These are phyloP conservation scores for Standfussiana lucernea DNA, from an alignment of 2,888 invertebrate species.

Conservation along the genomic window DNA sequence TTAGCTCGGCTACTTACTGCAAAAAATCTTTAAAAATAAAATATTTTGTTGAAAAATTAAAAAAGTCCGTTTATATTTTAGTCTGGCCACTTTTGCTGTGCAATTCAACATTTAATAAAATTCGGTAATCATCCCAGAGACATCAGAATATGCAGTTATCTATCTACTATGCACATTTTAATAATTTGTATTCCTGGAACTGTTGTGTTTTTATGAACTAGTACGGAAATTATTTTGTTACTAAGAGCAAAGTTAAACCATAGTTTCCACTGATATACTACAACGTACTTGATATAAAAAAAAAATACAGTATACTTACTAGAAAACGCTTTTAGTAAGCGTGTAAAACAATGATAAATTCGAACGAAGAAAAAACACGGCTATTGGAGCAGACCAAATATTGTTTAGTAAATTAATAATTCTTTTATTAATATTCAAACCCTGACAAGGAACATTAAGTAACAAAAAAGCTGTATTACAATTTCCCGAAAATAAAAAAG, in stretches of 20 bases:
- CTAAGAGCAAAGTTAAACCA: background rate
- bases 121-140: background rate
- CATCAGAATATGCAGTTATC: background rate
- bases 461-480: slow-evolving; percentile 38
- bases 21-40: background rate
- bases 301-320: background rate
- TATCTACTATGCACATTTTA: background rate
- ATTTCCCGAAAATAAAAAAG: slow-evolving; percentile 36
- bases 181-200: background rate
- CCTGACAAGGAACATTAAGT: background rate
- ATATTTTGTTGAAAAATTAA: background rate
- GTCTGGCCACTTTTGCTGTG: background rate
- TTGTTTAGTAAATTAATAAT: background rate
- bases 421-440: slow-evolving; percentile 27
- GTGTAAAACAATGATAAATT: background rate
- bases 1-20: slow-evolving; percentile 15
- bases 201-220: background rate
- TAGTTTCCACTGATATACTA: background rate
- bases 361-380: background rate
- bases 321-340: background rate
- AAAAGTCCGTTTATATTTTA: background rate
- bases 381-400: background rate
- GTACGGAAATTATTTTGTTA: background rate
- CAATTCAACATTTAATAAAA: background rate
- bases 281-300: background rate